phyloP scores from a whole-genome alignment of 2,113 vertebrate species.

The Mormyrus lacerda region DNA sequence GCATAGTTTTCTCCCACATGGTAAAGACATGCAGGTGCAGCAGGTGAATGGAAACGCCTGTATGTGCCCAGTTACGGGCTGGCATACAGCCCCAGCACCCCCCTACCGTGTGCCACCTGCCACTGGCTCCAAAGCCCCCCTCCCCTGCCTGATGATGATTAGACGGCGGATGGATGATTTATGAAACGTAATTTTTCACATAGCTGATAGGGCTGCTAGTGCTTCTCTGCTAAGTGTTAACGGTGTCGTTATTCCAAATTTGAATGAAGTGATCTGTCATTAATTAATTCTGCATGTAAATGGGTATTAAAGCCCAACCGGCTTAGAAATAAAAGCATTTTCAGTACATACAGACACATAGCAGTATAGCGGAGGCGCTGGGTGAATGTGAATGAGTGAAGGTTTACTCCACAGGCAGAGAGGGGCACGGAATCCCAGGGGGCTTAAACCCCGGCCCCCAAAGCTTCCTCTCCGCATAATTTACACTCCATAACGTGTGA shows the following conservation, averaged over 20 bases:
- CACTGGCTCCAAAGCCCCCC: not conserved
- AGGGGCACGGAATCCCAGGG: not conserved
- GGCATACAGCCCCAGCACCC: not conserved
- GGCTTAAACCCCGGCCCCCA: not conserved
- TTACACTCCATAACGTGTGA: constrained; percentile 14
- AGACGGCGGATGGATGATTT: not conserved
- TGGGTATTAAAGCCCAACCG: not conserved
- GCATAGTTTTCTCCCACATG: not conserved
- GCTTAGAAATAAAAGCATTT: not conserved
- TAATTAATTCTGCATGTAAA: not conserved
- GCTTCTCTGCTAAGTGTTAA: not conserved
- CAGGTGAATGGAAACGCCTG: not conserved
- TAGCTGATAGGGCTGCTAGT: not conserved
- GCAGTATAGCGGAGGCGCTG: not conserved
- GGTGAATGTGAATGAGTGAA: not conserved
- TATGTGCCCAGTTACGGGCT: not conserved
- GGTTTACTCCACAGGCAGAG: not conserved
- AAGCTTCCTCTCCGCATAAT: not conserved
- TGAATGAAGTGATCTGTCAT: constrained; percentile 38
- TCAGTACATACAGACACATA: not conserved
- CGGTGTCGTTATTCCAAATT: not conserved
- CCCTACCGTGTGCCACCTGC: not conserved
- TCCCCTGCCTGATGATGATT: not conserved
- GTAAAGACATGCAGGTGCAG: not conserved
- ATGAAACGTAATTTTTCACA: not conserved